Evolutionary conservation across 2,888 invertebrate genomes (phyloP).

Genomic region (Epinotia ramella): DNA sequence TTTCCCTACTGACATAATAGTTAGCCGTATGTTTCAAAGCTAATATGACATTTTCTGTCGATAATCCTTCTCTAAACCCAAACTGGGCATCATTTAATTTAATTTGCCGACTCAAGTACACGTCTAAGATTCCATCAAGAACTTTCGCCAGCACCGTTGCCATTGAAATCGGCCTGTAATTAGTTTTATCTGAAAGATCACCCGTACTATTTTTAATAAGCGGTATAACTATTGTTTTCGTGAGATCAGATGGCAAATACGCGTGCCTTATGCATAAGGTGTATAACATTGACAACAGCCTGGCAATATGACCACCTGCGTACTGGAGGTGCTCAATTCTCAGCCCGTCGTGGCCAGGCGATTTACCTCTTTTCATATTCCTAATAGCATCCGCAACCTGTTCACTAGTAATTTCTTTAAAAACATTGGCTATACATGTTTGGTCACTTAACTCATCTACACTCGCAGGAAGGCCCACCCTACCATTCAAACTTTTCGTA

Average conservation of each 20-base stretch:
- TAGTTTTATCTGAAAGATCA: not conserved
- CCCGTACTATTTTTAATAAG: constrained; percentile 5
- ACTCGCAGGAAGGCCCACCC: too few species aligned
- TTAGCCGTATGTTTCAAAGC: constrained; percentile 7
- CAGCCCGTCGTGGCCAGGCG: not conserved
- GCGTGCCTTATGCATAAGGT: constrained; percentile 3
- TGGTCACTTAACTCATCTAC: too few species aligned
- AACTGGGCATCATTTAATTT: constrained; percentile 6
- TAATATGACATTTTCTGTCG: too few species aligned
- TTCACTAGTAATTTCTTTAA: too few species aligned
- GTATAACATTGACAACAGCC: constrained; percentile 9
- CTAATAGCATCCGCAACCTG: too few species aligned
- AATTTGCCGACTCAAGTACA: not conserved
- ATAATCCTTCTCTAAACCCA: not conserved
- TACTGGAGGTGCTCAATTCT: constrained; percentile 14
- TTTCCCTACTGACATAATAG: too few species aligned
- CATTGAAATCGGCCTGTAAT: constrained; percentile 5
- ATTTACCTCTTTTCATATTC: too few species aligned
- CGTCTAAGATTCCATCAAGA: not conserved
- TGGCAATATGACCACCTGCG: constrained; percentile 4
- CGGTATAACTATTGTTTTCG: not conserved
- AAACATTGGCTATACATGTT: not conserved
- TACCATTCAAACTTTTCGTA: constrained; percentile 17
- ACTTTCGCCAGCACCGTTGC: constrained; percentile 5
- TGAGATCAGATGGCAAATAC: not conserved